Base-by-base conservation (phyloP, 2,113 vertebrate species). In the Onychostruthus taczanowskii region DNA sequence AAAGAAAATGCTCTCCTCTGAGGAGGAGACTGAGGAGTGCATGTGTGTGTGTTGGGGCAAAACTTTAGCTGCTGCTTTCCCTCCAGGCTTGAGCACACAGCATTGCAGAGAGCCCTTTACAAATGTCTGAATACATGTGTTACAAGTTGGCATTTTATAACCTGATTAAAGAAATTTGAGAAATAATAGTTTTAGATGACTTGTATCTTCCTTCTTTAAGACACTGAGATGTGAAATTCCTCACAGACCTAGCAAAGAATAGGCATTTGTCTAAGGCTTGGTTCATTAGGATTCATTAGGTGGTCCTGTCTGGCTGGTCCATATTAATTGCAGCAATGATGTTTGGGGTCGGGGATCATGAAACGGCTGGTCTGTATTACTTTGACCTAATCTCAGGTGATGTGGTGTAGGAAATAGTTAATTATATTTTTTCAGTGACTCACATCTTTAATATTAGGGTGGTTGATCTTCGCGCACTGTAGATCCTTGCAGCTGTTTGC, bases 361-460 rank as follows among this genome's bases (percentile, higher is more conserved):
- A 72, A 90, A 75, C 79, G 94, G 70, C 72, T 0, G 11, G 23
- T 69, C 63, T 93, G 8, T 92, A 90, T 91, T 92, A 90, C 73
- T 94, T 88, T 89, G 94, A 78, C 85, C 61, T 89, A 81, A 90
- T 89, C 44, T 93, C 76, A 94, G 85, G 76, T 97, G 83, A 79
- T 90, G 37, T 74, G n/a, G 56, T 95, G 26, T 96, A 90, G 83
- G 79, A 94, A 96, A 96, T 74, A 91, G 70, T 87, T 95, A 81
- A 86, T 94, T 90, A 49, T 37, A 56, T 77, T 88, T 91, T 93
- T 86, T 52, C 28, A 39, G 28, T 81, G 73, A 62, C 33, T 92
- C 68, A 68, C 37, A 50, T 72, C 52, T 96, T 94, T 68, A 80
- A n/a, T 88, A 53, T 82, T 72, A 84, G 24, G 26, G 9, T 95